Conservation (phyloP, 2,113 vertebrate genomes). For the Hymenochirus boettgeri region DNA sequence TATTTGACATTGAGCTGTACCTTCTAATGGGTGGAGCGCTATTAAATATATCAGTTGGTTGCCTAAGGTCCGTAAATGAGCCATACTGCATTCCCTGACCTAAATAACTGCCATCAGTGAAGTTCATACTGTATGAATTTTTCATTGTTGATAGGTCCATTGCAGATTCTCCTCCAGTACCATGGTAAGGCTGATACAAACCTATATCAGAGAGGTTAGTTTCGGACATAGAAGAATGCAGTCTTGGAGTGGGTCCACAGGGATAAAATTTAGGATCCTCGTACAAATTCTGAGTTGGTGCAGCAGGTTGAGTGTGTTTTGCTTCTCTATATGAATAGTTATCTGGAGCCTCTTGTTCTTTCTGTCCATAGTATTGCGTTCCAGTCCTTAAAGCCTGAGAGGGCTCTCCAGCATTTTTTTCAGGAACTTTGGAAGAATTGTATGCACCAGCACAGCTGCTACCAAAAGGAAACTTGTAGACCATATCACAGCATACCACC, state of each 20-base stretch:
- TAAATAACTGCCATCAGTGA: constrained; percentile 71
- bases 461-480: constrained; percentile 93
- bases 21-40: constrained; percentile 83
- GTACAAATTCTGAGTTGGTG: constrained; percentile 50
- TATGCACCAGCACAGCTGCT: constrained; percentile 83
- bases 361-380: constrained; percentile 59
- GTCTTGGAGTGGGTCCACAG: constrained; percentile 63
- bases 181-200: constrained; percentile 74
- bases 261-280: constrained; percentile 76
- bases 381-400: constrained; percentile 54
- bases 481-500: constrained; percentile 91
- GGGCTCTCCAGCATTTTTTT: constrained; percentile 60
- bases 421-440: constrained; percentile 69
- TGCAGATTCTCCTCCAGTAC: constrained; percentile 67
- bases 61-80: constrained; percentile 90
- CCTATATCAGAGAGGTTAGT: constrained; percentile 82
- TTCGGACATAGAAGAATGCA: constrained; percentile 93
- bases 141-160: constrained; percentile 86
- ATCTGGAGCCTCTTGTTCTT: constrained; percentile 67
- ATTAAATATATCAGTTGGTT: constrained; percentile 73
- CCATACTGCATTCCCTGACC: constrained; percentile 89
- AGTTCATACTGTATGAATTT: constrained; percentile 75
- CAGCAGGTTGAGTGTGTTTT: constrained; percentile 32
- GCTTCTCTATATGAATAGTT: constrained; percentile 69
- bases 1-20: constrained; percentile 93